Base-by-base conservation (phyloP, 2,797 vertebrate species). In the Xenopus petersii region DNA sequence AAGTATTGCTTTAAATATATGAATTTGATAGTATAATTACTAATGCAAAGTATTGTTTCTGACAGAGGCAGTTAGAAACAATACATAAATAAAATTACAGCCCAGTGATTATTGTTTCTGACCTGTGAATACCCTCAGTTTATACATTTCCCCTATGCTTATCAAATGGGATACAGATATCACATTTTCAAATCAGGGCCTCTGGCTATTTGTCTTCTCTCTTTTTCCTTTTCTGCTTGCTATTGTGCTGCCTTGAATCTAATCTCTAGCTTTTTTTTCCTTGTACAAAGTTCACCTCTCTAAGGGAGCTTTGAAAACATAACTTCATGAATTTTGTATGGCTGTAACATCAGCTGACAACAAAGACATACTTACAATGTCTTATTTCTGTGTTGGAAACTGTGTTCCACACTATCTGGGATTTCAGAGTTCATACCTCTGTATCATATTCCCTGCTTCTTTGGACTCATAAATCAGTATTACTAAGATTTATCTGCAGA, bases 391-490 rank as follows among this genome's bases (percentile, higher is more conserved):
- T 64, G 55, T 55, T 65, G 51, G 55, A 75, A 75, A 64, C 55
- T 48, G n/a, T 76, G 46, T 65, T 71, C 16, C 54, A 55, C 71
- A 36, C 66, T 84, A 85, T 87, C 82, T 89, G 79, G 81, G 85
- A 88, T 87, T 87, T 89, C 81, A 87, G 82, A 77, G 84, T 87
- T 89, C 82, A 84, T 80, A 86, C 82, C 81, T 75, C 83, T 33
- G 65, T 84, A 86, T 89, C 83, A 86, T 83, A 89, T 88, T 84
- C 87, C 85, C 70, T 84, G 73, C 76, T 83, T 71, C 81, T 88
- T 85, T 82, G 82, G 66, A 84, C 82, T 86, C 85, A 86, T 86
- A 88, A 87, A 89, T 89, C 87, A 88, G 81, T 81, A 88, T 89
- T 87, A 84, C 84, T 84, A 88, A 88, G 85, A 86, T 88, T 83